These are phyloP conservation scores for Meliscaeva auricollis DNA, from an alignment of 2,888 invertebrate genomes.

Conservation along the genomic window DNA sequence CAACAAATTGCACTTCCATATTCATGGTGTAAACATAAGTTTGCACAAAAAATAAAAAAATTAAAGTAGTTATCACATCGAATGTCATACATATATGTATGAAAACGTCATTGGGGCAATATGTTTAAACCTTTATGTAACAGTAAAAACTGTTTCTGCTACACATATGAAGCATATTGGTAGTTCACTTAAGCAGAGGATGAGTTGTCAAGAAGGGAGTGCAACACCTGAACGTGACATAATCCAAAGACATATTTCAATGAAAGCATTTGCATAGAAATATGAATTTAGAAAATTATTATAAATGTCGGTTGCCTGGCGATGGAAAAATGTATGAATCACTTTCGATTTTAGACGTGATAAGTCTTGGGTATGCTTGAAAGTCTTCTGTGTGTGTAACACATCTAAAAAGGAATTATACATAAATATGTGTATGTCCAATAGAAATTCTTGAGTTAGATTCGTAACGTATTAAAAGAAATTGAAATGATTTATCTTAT, in stretches of 20 bases:
- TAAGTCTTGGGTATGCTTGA: neutral
- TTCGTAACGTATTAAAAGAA: no score
- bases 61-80: conserved; percentile 5
- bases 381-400: neutral
- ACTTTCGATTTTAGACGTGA: neutral
- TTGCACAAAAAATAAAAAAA: conserved; percentile 1
- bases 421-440: no score
- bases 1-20: conserved; percentile 46
- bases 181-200: conserved; percentile 1
- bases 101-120: conserved; percentile 25
- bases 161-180: neutral
- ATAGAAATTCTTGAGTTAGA: no score
- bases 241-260: conserved; percentile 40
- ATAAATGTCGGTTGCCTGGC: neutral
- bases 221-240: conserved; percentile 42
- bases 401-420: no score
- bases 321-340: neutral
- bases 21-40: conserved; percentile 35
- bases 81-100: conserved; percentile 28
- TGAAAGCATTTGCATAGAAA: conserved; percentile 28
- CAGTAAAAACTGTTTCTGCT: neutral
- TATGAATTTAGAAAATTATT: conserved; percentile 36
- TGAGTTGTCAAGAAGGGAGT: conserved; percentile 32
- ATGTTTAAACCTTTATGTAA: conserved; percentile 11
- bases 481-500: no score